Evolutionary conservation across 2,888 invertebrate genomes (phyloP).

Genomic region (Lysandra bellargus): DNA sequence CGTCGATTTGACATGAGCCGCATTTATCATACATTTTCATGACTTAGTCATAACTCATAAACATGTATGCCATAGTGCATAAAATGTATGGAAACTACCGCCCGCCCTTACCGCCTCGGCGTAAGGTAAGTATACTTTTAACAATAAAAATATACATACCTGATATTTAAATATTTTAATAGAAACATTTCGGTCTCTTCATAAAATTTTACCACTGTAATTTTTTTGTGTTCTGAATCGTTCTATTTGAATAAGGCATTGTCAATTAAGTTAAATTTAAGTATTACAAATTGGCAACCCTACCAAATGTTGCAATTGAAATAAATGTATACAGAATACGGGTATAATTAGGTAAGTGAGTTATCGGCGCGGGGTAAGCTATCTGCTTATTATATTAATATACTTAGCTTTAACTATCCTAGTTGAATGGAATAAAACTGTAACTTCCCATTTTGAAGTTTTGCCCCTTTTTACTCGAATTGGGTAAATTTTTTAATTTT

Average conservation of each 20-base stretch:
- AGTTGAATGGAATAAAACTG: neutral
- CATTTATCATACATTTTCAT: too few species aligned
- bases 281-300: neutral
- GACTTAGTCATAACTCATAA: too few species aligned
- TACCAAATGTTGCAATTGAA: slow-evolving; percentile 23
- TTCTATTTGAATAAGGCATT: too few species aligned
- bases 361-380: slow-evolving; percentile 2
- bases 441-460: neutral
- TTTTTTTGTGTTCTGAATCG: too few species aligned
- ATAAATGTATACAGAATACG: slow-evolving; percentile 22
- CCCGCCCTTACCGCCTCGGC: too few species aligned
- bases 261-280: neutral
- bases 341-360: slow-evolving; percentile 22
- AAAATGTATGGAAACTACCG: too few species aligned
- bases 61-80: too few species aligned
- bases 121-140: too few species aligned
- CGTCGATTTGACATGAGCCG: neutral
- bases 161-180: neutral
- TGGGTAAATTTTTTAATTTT: too few species aligned
- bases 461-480: neutral
- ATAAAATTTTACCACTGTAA: neutral
- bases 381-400: slow-evolving; percentile 21
- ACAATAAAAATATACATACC: neutral
- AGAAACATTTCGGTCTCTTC: neutral
- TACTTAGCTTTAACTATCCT: neutral